Base-by-base conservation (phyloP, 2,888 invertebrate genomes). In the Pyralis farinalis region DNA sequence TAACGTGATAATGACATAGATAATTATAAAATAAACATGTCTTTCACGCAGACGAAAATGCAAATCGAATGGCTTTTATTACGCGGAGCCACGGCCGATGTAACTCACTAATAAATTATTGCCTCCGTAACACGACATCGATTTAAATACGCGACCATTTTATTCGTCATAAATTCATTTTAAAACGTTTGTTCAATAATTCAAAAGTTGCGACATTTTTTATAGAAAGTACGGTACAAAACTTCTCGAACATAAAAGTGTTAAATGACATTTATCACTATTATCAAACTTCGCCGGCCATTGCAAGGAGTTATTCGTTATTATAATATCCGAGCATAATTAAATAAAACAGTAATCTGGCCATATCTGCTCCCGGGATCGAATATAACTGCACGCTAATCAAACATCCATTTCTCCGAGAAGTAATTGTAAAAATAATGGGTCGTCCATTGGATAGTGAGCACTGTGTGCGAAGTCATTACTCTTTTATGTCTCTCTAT, bases 21-120 rank as follows among this genome's bases (percentile, higher is more conserved):
- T 37, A 56, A 58, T 65, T 65, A 63, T 53, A 66, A 63, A 67
- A 60, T 55, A 60, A 44, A 43, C 59, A 62, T 54, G 45, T 55
- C 52, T 69, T 67, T 63, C 53, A 50, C 55, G 51, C 55, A 58
- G 52, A 66, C 66, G 63, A 70, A 76, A 68, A 81, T 80, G 76
- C 71, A 71, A 77, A 79, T 77, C 46, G 35, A 46, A 55, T 51
- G 58, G 53, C 43, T 50, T 70, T 64, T 63, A 62, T 66, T 61
- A 70, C 60, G 62, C 63, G 58, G 44, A 53, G 50, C 61, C 55
- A 64, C 58, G 63, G 53, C 50, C 50, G 51, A 47, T 55, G 57
- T 61, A 61, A 57, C 61, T 57, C 52, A 59, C 51, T 52, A 57
- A 61, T 61, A 66, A 74, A 63, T 71, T 71, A 73, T 68, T 58